Conservation (phyloP, 1,140 invertebrate species). For the Camponotus pennsylvanicus region DNA sequence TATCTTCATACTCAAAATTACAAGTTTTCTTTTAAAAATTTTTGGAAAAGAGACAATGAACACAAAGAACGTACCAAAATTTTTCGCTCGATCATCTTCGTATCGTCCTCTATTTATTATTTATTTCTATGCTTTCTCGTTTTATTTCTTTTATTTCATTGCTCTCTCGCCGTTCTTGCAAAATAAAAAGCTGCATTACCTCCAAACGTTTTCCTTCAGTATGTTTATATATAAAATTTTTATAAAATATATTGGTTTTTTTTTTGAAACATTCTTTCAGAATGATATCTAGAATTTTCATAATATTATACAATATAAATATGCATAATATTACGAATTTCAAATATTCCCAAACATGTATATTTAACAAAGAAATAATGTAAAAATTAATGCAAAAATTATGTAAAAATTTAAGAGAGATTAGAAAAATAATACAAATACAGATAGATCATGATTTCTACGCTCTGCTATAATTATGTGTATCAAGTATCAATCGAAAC, state of each 20-base stretch:
- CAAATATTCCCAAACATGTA: background rate
- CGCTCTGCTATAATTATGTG: background rate
- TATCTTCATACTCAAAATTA: background rate
- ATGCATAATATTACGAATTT: background rate
- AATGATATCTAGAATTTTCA: no score
- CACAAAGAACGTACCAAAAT: no score
- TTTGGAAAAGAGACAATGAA: no score
- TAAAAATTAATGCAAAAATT: background rate
- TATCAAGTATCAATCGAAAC: background rate
- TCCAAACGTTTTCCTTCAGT: no score
- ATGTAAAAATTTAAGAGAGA: no score
- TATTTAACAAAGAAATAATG: background rate
- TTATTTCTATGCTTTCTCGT: background rate
- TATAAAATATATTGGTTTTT: no score
- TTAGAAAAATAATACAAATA: background rate
- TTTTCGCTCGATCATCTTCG: no score
- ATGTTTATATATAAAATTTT: no score
- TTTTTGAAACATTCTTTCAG: no score
- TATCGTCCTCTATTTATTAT: background rate
- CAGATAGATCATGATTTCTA: background rate
- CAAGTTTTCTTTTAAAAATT: background rate
- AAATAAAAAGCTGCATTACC: slow-evolving; percentile 1
- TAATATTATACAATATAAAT: no score
- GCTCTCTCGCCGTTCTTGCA: background rate
- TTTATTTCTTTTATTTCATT: background rate